A percentile compares a stretch with the other conserved stretches of the same genome.
Conservation (phyloP, 2,113 vertebrate genomes). For the Chloroceryle aenea region DNA sequence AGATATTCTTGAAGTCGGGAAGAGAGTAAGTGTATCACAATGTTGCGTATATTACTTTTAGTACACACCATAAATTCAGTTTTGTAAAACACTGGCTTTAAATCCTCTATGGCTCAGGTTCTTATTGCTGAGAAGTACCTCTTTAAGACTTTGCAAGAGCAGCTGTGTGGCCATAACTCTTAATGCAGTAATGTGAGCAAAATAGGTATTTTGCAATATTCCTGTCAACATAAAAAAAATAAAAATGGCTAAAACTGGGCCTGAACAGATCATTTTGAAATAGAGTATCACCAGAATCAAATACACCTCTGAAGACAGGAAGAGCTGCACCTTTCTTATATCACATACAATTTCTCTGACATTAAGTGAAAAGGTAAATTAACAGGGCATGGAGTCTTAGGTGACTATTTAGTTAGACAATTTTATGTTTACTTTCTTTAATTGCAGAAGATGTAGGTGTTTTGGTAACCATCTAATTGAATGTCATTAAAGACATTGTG, state of each 20-base stretch:
- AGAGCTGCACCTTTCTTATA: neutral
- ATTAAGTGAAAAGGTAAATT: neutral
- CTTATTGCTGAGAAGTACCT: neutral
- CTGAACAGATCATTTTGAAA: neutral
- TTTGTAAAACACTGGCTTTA: neutral
- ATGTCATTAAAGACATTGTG: neutral
- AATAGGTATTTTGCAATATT: neutral
- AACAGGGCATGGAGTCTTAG: neutral
- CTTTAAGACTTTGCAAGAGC: neutral
- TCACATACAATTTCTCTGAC: neutral
- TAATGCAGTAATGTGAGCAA: neutral
- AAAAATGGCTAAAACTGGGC: neutral
- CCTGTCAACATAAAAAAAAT: neutral
- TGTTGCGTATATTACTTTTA: neutral
- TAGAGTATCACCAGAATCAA: neutral
- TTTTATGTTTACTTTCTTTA: neutral
- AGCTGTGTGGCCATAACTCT: neutral
- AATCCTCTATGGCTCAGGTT: neutral
- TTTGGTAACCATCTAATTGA: neutral
- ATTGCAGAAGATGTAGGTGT: neutral
- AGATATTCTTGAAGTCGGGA: neutral
- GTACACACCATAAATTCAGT: neutral
- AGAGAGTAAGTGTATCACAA: neutral
- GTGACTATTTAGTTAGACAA: neutral
- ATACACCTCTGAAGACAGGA: neutral